A percentile compares a stretch with the other conserved stretches of the same genome.
phyloP scores from a whole-genome alignment of 2,113 vertebrate genomes.

The Vidua chalybeata region DNA sequence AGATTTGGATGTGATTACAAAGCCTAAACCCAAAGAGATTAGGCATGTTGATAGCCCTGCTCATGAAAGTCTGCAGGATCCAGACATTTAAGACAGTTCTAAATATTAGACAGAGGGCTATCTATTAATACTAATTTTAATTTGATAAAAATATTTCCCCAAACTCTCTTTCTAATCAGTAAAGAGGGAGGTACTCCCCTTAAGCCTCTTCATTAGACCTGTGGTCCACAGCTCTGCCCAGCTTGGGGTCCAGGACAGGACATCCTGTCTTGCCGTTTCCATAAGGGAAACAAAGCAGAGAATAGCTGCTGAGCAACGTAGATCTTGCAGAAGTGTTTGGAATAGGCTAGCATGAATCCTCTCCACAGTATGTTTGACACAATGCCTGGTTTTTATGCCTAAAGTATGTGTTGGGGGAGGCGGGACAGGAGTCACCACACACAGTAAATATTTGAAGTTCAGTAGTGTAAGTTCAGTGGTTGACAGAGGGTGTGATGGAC shows the following conservation, averaged over 20 bases:
- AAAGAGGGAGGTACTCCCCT: not conserved
- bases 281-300: not conserved
- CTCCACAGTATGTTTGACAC: not conserved
- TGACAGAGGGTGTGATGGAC: not conserved
- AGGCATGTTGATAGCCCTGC: not conserved
- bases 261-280: not conserved
- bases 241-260: not conserved
- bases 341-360: not conserved
- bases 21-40: not conserved
- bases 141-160: not conserved
- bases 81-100: not conserved
- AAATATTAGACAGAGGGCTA: not conserved
- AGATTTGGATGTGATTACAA: not conserved
- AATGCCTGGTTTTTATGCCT: not conserved
- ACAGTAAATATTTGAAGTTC: not conserved
- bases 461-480: not conserved
- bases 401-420: not conserved
- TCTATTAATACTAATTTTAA: not conserved
- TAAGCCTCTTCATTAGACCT: not conserved
- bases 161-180: not conserved
- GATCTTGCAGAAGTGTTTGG: not conserved
- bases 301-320: not conserved
- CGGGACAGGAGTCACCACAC: not conserved
- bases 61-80: not conserved
- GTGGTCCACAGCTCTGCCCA: not conserved